Conservation (phyloP, 2,888 invertebrate genomes). For the Parascotia fuliginaria region DNA sequence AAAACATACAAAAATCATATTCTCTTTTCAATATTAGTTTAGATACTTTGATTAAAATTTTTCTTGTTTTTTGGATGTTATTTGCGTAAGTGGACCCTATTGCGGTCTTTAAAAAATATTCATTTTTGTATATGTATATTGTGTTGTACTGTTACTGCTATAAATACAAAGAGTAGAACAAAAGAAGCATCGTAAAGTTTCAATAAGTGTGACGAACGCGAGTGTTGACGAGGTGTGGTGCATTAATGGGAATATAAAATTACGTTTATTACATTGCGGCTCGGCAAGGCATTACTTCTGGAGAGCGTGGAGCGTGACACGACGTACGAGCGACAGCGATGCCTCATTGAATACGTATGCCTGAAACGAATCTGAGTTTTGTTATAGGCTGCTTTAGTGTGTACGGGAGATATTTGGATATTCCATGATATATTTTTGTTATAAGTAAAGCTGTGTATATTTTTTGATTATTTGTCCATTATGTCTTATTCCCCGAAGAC, state of each 20-base stretch:
- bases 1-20: too few relatives aligned
- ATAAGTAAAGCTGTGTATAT: constrained; percentile 20
- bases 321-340: constrained; percentile 26
- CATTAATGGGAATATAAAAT: constrained; percentile 39
- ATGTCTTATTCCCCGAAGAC: too few relatives aligned
- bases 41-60: too few relatives aligned
- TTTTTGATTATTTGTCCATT: too few relatives aligned
- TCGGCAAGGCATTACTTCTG: constrained; percentile 11
- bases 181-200: constrained; percentile 14
- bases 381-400: constrained; percentile 1
- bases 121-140: too few relatives aligned
- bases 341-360: constrained; percentile 45
- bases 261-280: constrained; percentile 33
- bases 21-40: too few relatives aligned
- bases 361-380: constrained; percentile 43
- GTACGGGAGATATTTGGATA: background rate
- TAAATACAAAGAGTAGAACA: constrained; percentile 5
- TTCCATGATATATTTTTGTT: background rate
- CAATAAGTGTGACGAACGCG: constrained; percentile 34
- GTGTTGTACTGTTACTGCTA: too few relatives aligned
- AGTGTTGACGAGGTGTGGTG: constrained; percentile 35
- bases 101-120: too few relatives aligned
- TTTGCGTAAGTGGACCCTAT: too few relatives aligned
- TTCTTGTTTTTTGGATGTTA: too few relatives aligned
- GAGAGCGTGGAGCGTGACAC: constrained; percentile 24